Base-by-base conservation (phyloP, 2,888 invertebrate species). In the Drosophila peninsularis region DNA sequence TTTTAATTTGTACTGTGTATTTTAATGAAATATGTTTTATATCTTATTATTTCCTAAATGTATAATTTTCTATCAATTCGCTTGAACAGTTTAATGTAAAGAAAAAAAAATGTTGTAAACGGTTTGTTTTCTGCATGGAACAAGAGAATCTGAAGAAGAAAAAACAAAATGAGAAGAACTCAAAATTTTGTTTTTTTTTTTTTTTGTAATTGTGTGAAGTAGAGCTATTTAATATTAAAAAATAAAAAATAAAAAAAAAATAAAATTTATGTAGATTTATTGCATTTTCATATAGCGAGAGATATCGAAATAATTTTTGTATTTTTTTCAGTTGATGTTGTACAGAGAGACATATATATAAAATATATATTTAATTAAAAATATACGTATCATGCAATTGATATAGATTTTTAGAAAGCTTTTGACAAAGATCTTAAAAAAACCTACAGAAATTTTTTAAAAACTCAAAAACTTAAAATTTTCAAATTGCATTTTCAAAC, bases 171-270 rank as follows among this genome's bases (percentile, higher is more conserved):
- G 14, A 32, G 27, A 19, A 62, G 39, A 62, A 44, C 62, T 60
- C 36, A 58, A 41, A 49, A 27, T 45, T 45, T 45, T 45, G 45
- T 47, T 56, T 60, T 72, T 72, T 69, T 72, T 65, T 56, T 52
- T 75, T 75, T 67, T 76, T 75, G 27, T 72, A 63, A 47, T 79
- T 82, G 69, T 70, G 82, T 61, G 77, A 70, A 77, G 74, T 80
- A 80, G 83, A 72, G 69, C 83, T 80, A 86, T 71, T 84, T 84
- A 87, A 81, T 75, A 75, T 81, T 78, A 81, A 75, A 63, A 42
- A 32, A 72, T 54, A 62, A 60, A 52, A 61, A 62, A 47, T 41
- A 63, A 50, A 53, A 66, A n/a, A n/a, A 82, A 75, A 42, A 19
- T 64, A 55, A 67, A 55, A 64, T 45, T 36, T 49, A 66, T 80